phyloP scores from a whole-genome alignment of 2,113 vertebrate species.

The Mirza zaza region DNA sequence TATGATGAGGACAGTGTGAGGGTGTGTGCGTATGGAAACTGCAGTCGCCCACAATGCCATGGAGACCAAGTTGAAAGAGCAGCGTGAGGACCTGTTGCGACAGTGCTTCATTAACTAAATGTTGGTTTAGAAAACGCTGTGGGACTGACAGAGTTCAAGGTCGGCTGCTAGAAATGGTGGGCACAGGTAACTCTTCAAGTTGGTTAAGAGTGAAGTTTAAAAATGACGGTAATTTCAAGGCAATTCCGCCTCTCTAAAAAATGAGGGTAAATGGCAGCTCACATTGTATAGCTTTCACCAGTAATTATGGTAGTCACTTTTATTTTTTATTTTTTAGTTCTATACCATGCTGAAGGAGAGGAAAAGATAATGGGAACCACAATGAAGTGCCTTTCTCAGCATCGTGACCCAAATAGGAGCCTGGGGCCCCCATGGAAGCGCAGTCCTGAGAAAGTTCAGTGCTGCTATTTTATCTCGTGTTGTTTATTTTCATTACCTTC shows the following conservation, averaged over 20 bases:
- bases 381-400: fast-evolving
- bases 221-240: slow-evolving; percentile 17
- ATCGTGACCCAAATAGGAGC: neutral
- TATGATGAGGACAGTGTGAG: slow-evolving; percentile 59
- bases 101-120: slow-evolving; percentile 74
- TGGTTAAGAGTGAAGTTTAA: slow-evolving; percentile 11
- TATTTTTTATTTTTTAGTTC: neutral
- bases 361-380: neutral
- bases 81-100: slow-evolving; percentile 62
- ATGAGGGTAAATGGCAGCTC: slow-evolving; percentile 4
- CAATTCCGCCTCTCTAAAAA: slow-evolving; percentile 54
- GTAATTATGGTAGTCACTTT: neutral
- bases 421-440: neutral
- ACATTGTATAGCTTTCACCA: slow-evolving; percentile 14
- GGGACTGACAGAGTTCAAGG: slow-evolving; percentile 59
- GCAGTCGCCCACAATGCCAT: slow-evolving; percentile 63
- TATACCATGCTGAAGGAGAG: neutral
- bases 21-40: slow-evolving; percentile 63
- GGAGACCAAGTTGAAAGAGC: slow-evolving; percentile 76
- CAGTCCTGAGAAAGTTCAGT: neutral
- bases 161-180: slow-evolving; percentile 38
- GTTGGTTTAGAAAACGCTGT: slow-evolving; percentile 64
- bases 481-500: neutral
- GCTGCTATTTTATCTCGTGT: neutral
- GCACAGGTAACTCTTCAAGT: slow-evolving; percentile 50